These are phyloP conservation scores for Drosophila heteroneura DNA, from an alignment of 2,888 invertebrate genomes.

Conservation along the genomic window DNA sequence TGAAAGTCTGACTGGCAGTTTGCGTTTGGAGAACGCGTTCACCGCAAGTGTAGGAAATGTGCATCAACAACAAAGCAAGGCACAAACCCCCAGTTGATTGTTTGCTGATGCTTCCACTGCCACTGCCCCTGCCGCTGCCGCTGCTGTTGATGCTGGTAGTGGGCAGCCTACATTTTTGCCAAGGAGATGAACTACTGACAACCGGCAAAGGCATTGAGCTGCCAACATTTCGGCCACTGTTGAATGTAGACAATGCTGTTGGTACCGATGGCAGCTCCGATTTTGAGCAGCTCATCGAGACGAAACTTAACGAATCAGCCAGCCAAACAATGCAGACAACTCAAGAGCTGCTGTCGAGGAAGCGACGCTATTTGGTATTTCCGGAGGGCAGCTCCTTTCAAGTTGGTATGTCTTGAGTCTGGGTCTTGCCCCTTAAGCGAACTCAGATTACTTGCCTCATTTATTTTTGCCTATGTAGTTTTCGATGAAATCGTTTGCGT, in stretches of 20 bases:
- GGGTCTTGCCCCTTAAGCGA: neutral
- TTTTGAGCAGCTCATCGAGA: constrained; percentile 65
- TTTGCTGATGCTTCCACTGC: constrained; percentile 20
- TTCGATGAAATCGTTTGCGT: constrained; percentile 84
- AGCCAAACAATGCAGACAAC: constrained; percentile 43
- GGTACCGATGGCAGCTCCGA: constrained; percentile 27
- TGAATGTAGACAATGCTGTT: constrained; percentile 25
- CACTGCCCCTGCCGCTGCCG: constrained; percentile 2
- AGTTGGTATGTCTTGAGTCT: constrained; percentile 76
- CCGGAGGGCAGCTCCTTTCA: constrained; percentile 86
- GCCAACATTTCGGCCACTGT: constrained; percentile 25
- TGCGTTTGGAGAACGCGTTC: constrained; percentile 57
- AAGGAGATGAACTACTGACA: constrained; percentile 44
- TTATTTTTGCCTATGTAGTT: constrained; percentile 68
- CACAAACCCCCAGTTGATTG: constrained; percentile 13
- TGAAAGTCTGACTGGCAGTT: constrained; percentile 58
- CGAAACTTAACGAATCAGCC: constrained; percentile 56
- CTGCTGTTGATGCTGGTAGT: neutral
- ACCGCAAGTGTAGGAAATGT: constrained; percentile 65
- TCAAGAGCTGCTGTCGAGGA: constrained; percentile 83
- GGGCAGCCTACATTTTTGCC: constrained; percentile 15
- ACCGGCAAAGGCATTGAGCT: constrained; percentile 36
- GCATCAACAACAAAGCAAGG: constrained; percentile 31
- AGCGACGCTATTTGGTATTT: constrained; percentile 86
- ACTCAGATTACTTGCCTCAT: constrained; percentile 41